Evolutionary conservation across 1,140 invertebrate species (phyloP), one percentile per base, ranked within the genome.

Genomic region (Drosophila pallidifrons): DNA sequence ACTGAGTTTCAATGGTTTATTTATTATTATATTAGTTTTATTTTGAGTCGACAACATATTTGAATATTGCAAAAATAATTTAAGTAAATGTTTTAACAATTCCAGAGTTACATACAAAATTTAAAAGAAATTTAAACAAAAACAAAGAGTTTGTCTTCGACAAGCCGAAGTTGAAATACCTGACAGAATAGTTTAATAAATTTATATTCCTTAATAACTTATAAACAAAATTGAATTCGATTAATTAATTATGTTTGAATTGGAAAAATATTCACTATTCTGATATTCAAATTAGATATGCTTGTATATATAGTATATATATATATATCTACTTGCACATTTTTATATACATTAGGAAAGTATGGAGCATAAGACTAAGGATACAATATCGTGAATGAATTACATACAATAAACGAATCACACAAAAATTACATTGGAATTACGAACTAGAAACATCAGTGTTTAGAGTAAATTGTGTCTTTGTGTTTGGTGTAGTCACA

Each of bases 271-370:
- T 38, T 38, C 7, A 38, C 6, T 8, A 38, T 38, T 38, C 35
- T 43, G 41, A 7, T 55, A 47, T 70, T 78, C 43, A 78, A 82
- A 82, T 73, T 75, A 82, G 58, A 59, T 82, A 74, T 74, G 81
- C 70, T 66, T 67, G 69, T 57, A 49, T 66, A 51, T 46, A 54
- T 38, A 8, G 6, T 10, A 8, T 38, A 43, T 43, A 8, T 38
- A 43, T 43, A 13, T 43, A 43, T 66, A 71, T 78, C 57, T 38
- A 43, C 10, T 57, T 51, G 58, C 47, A 49, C 32, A 51, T 61
- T 60, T 75, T 46, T 55, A 81, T 80, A 58, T 85, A 85, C 78
- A 85, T 58, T 58, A 85, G 82, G 82, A 86, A 64, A 59, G 58
- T 47, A 72, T 71, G 30, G 52, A 64, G 75, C 80, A 51, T 75